Base-by-base conservation (phyloP, 2,113 vertebrate genomes). In the Anhinga anhinga region DNA sequence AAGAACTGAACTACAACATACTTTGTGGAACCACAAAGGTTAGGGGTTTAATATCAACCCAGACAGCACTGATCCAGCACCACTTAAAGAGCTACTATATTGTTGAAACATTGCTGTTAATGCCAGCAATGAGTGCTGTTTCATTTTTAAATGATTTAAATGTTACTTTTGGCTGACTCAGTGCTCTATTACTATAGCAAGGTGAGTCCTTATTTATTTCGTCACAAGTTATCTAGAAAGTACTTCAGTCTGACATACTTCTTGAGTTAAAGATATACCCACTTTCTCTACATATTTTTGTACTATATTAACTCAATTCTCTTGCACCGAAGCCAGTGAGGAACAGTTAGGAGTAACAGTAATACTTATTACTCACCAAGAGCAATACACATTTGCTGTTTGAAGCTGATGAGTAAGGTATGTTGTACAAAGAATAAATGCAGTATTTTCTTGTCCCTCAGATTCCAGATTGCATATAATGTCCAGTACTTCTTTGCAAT, bases 361-460 rank as follows among this genome's bases (percentile, higher is more conserved):
- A 65, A 89, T 38, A 93, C 36, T 95, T 52, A 53, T 9, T 88
- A 98, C 99, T 98, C 98, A 99, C 99, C 99, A 99, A 88, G 99
- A 99, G 93, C 98, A 99, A 97, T 99, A 99, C 15, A 99, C 98
- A 90, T 95, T 99, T 98, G 99, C 99, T 95, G 99, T 99, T 96
- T 99, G 99, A 66, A 99, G 99, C 95, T 99, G 99, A 96, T 99
- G 99, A 52, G 99, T 99, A 94, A 99, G 98, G 90, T 99, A 99
- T 0, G 99, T 99, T 62, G 99, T 99, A 97, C 99, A 99, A 93
- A 99, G 98, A 97, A 99, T 98, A 97, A 99, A 99, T 10, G 99
- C 99, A 58, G 99, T 99, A 38, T 98, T 99, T 96, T 99, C 99
- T 96, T 99, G 99, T n/a, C 99, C 99, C 90, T 99, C 99, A 3